Base-by-base conservation (phyloP, 2,888 invertebrate genomes). In the Cordylochernes scorpioides region DNA sequence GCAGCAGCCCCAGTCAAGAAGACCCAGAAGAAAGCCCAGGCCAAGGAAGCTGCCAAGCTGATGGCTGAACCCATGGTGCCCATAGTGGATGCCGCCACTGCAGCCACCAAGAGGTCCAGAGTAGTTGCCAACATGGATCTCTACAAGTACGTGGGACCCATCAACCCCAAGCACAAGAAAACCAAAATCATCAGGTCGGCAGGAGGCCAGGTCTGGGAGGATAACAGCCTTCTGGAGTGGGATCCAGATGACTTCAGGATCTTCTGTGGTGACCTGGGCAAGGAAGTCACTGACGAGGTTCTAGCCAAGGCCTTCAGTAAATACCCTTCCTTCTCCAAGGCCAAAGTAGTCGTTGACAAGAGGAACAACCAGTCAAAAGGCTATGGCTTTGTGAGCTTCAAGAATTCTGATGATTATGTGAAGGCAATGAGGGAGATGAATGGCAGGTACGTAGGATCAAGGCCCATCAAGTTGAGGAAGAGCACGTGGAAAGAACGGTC, bases 341-440 rank as follows among this genome's bases (percentile, higher is more conserved):
- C 94, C 0, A 82, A 86, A 52, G 94, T 97, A 13, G 68, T 97
- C 3, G 61, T 97, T 30, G 97, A 99, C 53, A 86, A 86, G 48
- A 61, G 91, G 19, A 84, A 86, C 0, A 91, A 91, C 49, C 97
- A 97, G 54, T 88, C 86, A 39, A 91, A 91, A 59, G 97, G 97
- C 1, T 97, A 86, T 52, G 97, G 97, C 1, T 97, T 97, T 54
- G 82, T 94, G 39, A 91, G 91, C 47, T 97, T 97, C 53, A 82
- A 78, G 46, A 88, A 94, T 53, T 88, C 91, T 0, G 72, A 75
- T 17, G 97, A 97, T 54, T 97, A 94, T 49, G 86, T 86, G 30
- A 71, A 75, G 45, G 97, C 97, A 6, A 94, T 94, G 75, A 78
- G 91, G 49, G 97, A 99, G 61, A 86, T 97, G 80, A 94, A 99